Base-by-base conservation (phyloP, 2,888 invertebrate species). In the Troides aeacus region DNA sequence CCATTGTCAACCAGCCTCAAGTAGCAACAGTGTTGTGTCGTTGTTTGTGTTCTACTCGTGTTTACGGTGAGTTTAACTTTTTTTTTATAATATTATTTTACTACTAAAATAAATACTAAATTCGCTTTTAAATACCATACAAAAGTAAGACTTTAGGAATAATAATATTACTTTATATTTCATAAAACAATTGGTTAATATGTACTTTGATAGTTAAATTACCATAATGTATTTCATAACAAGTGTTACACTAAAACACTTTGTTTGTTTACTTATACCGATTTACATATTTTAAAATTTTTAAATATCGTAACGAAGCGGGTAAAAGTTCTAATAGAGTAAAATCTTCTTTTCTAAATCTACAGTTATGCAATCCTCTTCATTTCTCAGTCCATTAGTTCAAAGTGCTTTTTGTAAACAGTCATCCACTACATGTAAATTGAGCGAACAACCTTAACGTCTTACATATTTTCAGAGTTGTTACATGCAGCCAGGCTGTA, bases 21-120 rank as follows among this genome's bases (percentile, higher is more conserved):
- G 75, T 81, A 79, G 78, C 81, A 79, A 78, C 77, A 77, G 75
- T 80, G 86, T 85, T 79, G 88, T 87, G 87, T 81, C 80, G 84
- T 86, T 76, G 78, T 79, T 85, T 83, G 83, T 84, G 81, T 82
- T 79, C 74, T 2, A 76, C 75, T 74, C 75, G 74, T 73, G 77
- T 74, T 71, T 73, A 86, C 82, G 89, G 88, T 89, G 80, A 87
- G 88, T 86, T 6, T 7, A 6, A 46, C 6, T 53, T 4, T 7
- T 18, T 7, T 53, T 53, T 7, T n/a, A n/a, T n/a, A 46, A 2
- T 46, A 15, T 46, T 12, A 46, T 53, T n/a, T n/a, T 53, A 53
- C 18, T 0, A n/a, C n/a, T n/a, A n/a, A n/a, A 53, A 53, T 18
- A 7, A 18, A n/a, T 4, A 53, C 6, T n/a, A 4, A 30, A 30